These are phyloP conservation scores for Cyclina sinensis DNA, from an alignment of 1,140 invertebrate genomes.

Conservation along the genomic window DNA sequence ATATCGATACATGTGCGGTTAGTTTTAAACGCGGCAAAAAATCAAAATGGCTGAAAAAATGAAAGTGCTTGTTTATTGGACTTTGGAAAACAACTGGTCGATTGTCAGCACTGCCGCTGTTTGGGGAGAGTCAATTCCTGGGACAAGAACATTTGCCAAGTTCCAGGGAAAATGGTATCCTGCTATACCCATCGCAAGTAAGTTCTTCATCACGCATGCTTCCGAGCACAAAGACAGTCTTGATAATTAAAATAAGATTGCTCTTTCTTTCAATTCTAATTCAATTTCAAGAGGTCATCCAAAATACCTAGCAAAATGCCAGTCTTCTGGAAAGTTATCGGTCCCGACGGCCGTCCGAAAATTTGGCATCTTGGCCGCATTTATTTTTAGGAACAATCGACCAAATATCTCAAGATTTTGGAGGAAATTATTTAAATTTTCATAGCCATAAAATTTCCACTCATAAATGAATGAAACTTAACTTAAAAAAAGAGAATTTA, in stretches of 20 bases:
- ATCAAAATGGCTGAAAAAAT: conserved; percentile 1
- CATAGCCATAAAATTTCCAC: conserved; percentile 26
- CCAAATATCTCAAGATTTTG: conserved; percentile 36
- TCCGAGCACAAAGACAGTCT: conserved; percentile 39
- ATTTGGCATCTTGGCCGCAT: conserved; percentile 35
- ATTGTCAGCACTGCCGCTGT: conserved; percentile 29
- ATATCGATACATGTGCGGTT: too few species aligned
- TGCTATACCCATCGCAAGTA: conserved; percentile 37
- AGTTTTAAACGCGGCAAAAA: too few species aligned
- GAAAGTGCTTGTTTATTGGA: conserved; percentile 10
- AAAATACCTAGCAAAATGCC: conserved; percentile 28
- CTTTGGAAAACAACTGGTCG: conserved; percentile 1
- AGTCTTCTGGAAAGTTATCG: conserved; percentile 41
- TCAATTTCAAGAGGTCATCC: conserved; percentile 37
- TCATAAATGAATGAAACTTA: conserved; percentile 7
- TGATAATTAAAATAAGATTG: conserved; percentile 40
- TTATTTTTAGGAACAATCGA: conserved; percentile 38
- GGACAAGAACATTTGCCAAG: neutral
- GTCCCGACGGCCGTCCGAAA: conserved; percentile 27
- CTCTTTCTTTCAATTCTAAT: conserved; percentile 22
- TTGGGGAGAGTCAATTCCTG: too few species aligned
- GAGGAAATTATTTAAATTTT: conserved; percentile 37
- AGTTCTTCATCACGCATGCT: conserved; percentile 43
- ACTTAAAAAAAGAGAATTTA: neutral
- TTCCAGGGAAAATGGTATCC: conserved; percentile 33